A percentile compares a stretch with the other conserved stretches of the same genome.
phyloP scores from a whole-genome alignment of 2,888 invertebrate genomes.

The Biston stratarius region DNA sequence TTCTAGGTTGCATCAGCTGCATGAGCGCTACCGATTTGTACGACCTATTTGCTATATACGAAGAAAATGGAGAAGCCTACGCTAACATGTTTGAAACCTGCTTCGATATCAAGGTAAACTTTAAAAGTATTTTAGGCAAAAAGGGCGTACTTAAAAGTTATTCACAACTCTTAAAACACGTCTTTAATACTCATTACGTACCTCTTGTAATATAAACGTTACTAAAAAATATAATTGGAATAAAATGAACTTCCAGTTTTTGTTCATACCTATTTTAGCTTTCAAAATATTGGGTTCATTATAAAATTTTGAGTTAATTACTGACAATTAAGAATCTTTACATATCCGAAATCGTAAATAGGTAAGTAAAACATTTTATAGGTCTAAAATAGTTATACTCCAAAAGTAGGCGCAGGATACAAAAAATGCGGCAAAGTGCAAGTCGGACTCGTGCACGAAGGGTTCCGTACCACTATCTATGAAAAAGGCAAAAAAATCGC shows the following conservation, averaged over 20 bases:
- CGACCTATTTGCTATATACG: conserved; percentile 81
- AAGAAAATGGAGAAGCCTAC: conserved; percentile 76
- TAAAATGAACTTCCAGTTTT: not conserved
- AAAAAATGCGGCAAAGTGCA: too few species aligned
- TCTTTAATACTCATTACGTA: not conserved
- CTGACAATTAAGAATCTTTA: too few species aligned
- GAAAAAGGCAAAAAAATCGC: too few species aligned
- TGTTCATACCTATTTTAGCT: not conserved
- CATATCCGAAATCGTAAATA: too few species aligned
- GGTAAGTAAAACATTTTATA: too few species aligned
- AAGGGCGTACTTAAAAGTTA: conserved; percentile 8
- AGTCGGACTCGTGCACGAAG: too few species aligned
- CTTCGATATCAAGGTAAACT: conserved; percentile 73
- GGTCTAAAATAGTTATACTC: too few species aligned
- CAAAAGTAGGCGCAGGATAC: too few species aligned
- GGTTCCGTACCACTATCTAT: too few species aligned
- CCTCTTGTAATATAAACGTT: not conserved
- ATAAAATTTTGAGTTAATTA: not conserved
- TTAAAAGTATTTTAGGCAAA: conserved; percentile 19
- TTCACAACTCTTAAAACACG: not conserved
- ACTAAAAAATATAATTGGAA: not conserved
- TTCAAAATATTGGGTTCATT: not conserved
- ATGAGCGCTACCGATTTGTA: conserved; percentile 79
- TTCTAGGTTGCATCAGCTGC: conserved; percentile 83
- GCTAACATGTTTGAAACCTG: conserved; percentile 80